Conservation (phyloP, 2,797 vertebrate genomes). For the Acanthornis magna region DNA sequence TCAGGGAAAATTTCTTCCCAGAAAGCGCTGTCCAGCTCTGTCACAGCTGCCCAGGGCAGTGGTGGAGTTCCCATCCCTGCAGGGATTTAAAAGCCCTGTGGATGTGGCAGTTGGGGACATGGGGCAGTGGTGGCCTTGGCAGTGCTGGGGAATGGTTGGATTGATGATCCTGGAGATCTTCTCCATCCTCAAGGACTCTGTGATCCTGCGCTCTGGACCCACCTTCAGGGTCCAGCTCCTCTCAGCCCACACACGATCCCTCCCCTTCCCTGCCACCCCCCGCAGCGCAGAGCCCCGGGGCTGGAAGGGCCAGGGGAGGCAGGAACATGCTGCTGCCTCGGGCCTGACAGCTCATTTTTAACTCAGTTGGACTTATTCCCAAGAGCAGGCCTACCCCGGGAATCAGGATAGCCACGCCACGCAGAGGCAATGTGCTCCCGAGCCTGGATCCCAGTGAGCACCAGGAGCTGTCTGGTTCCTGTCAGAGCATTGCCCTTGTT, state of each 20-base stretch:
- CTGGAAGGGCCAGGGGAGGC: neutral
- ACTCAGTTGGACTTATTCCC: neutral
- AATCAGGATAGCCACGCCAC: accelerated
- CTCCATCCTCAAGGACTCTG: neutral
- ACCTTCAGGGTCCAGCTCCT: neutral
- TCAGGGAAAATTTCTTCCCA: neutral
- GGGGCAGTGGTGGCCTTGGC: neutral
- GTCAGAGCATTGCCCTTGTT: neutral
- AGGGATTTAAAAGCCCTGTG: neutral
- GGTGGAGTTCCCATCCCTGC: neutral
- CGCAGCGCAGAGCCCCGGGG: accelerated
- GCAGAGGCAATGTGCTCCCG: neutral
- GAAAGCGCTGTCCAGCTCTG: neutral
- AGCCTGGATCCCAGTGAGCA: neutral
- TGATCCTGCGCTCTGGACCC: no score
- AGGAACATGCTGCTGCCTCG: neutral
- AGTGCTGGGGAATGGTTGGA: neutral
- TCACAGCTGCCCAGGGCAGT: neutral
- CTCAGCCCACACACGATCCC: neutral
- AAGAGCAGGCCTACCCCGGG: neutral
- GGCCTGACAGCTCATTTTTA: neutral
- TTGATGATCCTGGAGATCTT: neutral
- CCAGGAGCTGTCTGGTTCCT: neutral
- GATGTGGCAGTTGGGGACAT: neutral
- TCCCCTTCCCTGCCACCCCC: neutral